Conservation (phyloP, 2,113 vertebrate species). For the Oryctolagus cuniculus region DNA sequence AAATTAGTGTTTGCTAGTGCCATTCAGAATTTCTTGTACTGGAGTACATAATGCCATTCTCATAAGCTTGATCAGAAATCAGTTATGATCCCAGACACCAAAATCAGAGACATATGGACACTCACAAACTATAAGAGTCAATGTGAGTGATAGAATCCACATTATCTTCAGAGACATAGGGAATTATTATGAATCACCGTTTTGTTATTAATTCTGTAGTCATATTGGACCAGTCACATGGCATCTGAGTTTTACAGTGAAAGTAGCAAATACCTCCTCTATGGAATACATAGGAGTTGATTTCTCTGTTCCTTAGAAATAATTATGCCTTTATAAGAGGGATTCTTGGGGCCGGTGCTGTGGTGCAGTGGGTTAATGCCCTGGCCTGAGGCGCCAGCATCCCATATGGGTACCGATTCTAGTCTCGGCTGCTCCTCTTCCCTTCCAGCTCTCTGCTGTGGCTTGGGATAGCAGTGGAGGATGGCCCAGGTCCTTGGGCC, state of each 20-base stretch:
- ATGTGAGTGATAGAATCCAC: neutral
- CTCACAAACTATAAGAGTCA: neutral
- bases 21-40: constrained; percentile 23
- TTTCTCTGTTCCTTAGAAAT: too few species aligned
- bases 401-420: too few species aligned
- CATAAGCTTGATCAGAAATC: neutral
- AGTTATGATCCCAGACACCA: neutral
- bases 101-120: neutral
- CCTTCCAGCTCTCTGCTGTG: too few species aligned
- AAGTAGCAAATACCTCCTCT: neutral
- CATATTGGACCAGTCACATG: neutral
- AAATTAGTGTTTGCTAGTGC: neutral
- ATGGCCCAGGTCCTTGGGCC: too few species aligned
- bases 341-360: too few species aligned
- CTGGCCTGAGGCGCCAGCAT: too few species aligned
- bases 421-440: too few species aligned
- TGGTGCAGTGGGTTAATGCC: too few species aligned
- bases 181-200: neutral
- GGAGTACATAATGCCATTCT: neutral
- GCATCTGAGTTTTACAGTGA: neutral
- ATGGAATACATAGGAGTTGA: neutral
- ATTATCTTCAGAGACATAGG: neutral
- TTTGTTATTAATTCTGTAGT: neutral
- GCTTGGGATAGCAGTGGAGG: too few species aligned
- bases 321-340: too few species aligned